Conservation (phyloP, 92 coral and sea anemone genomes). For the Porites cylindrica region DNA sequence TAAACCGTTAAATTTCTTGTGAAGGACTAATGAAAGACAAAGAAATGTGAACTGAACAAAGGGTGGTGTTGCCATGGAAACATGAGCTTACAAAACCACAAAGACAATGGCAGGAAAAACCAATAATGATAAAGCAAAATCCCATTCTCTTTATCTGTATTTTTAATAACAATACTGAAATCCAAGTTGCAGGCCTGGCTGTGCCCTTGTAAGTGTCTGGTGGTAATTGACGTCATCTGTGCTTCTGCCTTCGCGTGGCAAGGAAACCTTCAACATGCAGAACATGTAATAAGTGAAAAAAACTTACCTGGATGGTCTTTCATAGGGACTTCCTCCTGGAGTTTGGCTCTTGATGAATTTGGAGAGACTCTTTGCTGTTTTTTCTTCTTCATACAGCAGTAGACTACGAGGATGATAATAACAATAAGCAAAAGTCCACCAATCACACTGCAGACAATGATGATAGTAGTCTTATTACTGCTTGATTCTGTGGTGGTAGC, state of each 20-base stretch:
- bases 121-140: no score
- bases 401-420: slow-evolving; percentile 52
- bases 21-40: no score
- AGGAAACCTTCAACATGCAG: not conserved
- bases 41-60: no score
- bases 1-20: no score
- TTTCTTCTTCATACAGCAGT: slow-evolving; percentile 57
- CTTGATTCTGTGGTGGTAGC: slow-evolving; percentile 34
- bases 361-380: slow-evolving; percentile 57
- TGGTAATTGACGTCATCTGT: not conserved
- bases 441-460: slow-evolving; percentile 71
- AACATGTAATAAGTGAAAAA: not conserved
- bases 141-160: no score
- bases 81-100: no score
- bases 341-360: slow-evolving; percentile 25
- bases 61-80: no score
- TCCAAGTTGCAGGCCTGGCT: no score
- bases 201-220: no score
- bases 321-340: not conserved
- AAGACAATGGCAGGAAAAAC: no score
- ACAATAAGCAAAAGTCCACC: slow-evolving; percentile 58
- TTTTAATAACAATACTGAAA: no score
- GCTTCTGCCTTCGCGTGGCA: not conserved
- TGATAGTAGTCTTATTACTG: slow-evolving; percentile 62
- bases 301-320: slow-evolving; percentile 30